Conservation (phyloP, 2,113 vertebrate genomes). For the Dipodomys spectabilis region DNA sequence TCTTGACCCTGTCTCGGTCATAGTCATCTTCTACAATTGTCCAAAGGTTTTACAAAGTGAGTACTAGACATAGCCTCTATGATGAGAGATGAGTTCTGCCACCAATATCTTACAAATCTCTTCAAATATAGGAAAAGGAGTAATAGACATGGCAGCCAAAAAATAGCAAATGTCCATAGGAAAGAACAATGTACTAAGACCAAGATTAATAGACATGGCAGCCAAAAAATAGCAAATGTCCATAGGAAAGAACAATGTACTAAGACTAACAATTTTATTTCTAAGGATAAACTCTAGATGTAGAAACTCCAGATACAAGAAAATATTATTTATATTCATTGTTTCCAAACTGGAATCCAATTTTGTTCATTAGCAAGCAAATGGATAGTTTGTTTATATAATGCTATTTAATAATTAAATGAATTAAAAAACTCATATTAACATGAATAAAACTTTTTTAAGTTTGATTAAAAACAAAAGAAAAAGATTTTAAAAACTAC, state of each 20-base stretch:
- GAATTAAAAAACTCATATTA: background rate
- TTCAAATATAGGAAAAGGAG: slow-evolving; percentile 7
- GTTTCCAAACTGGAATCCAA: background rate
- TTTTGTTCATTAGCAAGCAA: background rate
- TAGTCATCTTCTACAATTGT: background rate
- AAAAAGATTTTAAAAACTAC: background rate
- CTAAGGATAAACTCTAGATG: background rate
- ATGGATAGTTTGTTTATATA: background rate
- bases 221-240: background rate
- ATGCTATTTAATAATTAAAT: background rate
- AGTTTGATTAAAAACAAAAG: slow-evolving; percentile 7
- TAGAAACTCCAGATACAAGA: background rate
- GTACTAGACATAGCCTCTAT: background rate
- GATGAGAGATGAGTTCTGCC: background rate
- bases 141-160: background rate
- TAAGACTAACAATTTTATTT: background rate
- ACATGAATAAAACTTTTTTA: slow-evolving; percentile 18
- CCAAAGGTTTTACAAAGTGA: background rate
- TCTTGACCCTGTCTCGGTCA: background rate
- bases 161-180: background rate
- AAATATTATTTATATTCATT: background rate
- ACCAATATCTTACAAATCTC: background rate
- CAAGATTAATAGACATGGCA: background rate
- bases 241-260: background rate
- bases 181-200: background rate